Conservation (phyloP, 2,113 vertebrate species). For the Spheniscus mendiculus region DNA sequence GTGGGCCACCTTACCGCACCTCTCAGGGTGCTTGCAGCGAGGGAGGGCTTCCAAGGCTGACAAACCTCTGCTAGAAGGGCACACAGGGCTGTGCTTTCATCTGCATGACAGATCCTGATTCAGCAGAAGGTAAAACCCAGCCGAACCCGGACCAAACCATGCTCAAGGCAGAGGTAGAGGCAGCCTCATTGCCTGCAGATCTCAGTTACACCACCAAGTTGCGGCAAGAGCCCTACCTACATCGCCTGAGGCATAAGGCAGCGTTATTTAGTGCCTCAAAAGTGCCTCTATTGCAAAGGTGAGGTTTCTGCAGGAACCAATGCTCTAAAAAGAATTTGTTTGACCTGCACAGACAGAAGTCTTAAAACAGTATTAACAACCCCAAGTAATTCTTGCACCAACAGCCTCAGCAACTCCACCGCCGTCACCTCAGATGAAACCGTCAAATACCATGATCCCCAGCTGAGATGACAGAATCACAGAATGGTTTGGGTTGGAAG, state of each 20-base stretch:
- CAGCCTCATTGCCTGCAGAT: not conserved
- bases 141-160: fast-evolving
- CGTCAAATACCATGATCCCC: not conserved
- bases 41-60: not conserved
- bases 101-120: not conserved
- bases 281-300: not conserved
- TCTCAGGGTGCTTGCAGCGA: too few relatives aligned
- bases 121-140: not conserved
- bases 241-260: not conserved
- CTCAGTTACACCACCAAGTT: not conserved
- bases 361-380: not conserved
- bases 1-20: not conserved
- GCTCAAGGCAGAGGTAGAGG: not conserved
- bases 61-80: not conserved
- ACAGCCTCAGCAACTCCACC: not conserved
- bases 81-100: not conserved
- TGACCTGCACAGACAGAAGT: not conserved
- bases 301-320: not conserved
- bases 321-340: not conserved
- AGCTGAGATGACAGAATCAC: not conserved
- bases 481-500: not conserved
- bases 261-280: not conserved
- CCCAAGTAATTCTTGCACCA: not conserved
- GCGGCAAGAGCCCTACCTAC: not conserved
- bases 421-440: not conserved